Percentiles rank a stretch among this genome's conserved stretches.
Evolutionary conservation across 1,140 invertebrate species (phyloP).

Genomic region (Tigriopus japonicus): DNA sequence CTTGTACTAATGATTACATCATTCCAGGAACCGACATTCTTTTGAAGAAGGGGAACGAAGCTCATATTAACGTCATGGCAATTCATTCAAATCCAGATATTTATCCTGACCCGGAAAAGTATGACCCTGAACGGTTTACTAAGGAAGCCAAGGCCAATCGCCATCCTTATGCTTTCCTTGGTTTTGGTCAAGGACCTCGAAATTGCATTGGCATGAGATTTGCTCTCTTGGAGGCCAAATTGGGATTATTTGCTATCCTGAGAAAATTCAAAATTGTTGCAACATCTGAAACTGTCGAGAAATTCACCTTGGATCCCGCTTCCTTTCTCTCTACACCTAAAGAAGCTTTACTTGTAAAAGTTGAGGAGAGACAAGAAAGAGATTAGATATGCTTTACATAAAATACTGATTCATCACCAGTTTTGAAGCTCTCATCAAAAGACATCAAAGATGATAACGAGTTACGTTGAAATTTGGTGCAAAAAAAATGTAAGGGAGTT

Average conservation of each 20-base stretch:
- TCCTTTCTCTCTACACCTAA: no score
- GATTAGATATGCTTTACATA: no score
- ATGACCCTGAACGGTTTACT: conserved; percentile 18
- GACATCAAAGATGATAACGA: no score
- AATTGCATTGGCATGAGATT: conserved; percentile 35
- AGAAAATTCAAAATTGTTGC: no score
- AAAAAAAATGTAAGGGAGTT: no score
- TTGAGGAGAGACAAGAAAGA: no score
- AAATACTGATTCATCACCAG: no score
- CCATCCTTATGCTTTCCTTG: conserved; percentile 30
- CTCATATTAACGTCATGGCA: conserved; percentile 15
- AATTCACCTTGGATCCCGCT: no score
- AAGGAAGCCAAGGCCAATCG: conserved; percentile 24
- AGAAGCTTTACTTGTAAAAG: no score
- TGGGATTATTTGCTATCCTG: conserved; percentile 5
- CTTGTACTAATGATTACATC: conserved; percentile 1
- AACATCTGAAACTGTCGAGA: no score
- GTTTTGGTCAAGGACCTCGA: conserved; percentile 36
- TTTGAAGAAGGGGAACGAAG: conserved; percentile 15
- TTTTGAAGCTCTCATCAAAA: no score
- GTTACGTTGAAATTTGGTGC: no score
- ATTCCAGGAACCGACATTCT: conserved; percentile 4
- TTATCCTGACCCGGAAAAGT: conserved; percentile 19
- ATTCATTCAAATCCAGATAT: conserved; percentile 17
- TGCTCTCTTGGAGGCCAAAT: conserved; percentile 23